Evolutionary conservation across 2,888 invertebrate species (phyloP), one percentile per base, ranked within the genome.

Genomic region (Xestia sexstrigata): DNA sequence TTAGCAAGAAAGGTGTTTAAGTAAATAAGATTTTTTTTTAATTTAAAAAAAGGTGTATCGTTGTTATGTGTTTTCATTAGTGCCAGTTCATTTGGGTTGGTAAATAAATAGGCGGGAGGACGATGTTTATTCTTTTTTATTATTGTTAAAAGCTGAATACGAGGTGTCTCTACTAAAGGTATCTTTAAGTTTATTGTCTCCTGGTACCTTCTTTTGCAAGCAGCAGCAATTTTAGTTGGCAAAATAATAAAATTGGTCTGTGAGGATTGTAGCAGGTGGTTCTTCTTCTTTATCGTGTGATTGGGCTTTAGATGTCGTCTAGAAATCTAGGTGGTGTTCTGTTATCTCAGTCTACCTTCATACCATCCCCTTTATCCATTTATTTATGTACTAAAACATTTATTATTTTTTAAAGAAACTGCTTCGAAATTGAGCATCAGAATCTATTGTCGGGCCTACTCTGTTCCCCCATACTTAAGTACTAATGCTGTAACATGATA

Each of bases 11-110:
- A 58, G 47, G 7, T 47, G 49, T 26, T 39, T 69, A 60, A 13
- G 39, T 77, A 81, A 77, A 72, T 70, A 70, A 9, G 5, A 45
- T 45, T 69, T 67, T 23, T 45, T 49, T 83, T 66, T n/a, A n/a
- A 71, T 67, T 58, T 60, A 4, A 23, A 77, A 81, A 58, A 81
- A 65, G 13, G 23, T n/a, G 9, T 58, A n/a, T n/a, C 2, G 26
- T 35, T 17, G 6, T 68, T 30, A 17, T 39, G n/a, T 55, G 35
- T 70, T 47, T 55, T 52, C 20, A 47, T 55, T 63, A 20, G n/a
- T 47, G n/a, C 7, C 63, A 9, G 39, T 58, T 49, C 6, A 49
- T 65, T 80, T 49, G 9, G 15, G n/a, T 45, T 35, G 7, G 35
- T 55, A 65, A 73, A 81, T 65, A 55, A 72, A 49, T 65, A 15